Evolutionary conservation across 92 coral and sea anemone genomes (phyloP).

Genomic region (Palythoa caribaeorum): DNA sequence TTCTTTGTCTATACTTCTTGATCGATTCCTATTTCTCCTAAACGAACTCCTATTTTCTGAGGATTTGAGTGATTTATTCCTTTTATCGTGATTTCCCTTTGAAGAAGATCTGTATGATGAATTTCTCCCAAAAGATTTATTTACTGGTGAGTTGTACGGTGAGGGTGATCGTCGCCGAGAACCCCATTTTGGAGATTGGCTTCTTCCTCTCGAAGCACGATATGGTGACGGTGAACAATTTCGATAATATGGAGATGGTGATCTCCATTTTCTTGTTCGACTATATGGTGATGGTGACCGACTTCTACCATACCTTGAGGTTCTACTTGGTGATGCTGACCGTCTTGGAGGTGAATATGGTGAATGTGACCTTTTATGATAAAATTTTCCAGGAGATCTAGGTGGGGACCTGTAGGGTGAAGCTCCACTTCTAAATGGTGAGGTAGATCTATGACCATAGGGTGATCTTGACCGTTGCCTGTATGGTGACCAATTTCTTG

Average conservation of each 20-base stretch:
- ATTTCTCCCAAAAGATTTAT: constrained; percentile 65
- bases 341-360: constrained; percentile 79
- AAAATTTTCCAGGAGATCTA: constrained; percentile 79
- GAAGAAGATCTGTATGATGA: constrained; percentile 66
- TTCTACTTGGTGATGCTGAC: constrained; percentile 81
- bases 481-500: constrained; percentile 86
- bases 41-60: constrained; percentile 49
- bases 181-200: constrained; percentile 71
- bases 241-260: constrained; percentile 82
- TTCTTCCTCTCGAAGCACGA: constrained; percentile 58
- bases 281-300: constrained; percentile 69
- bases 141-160: constrained; percentile 64
- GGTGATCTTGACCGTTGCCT: constrained; percentile 89
- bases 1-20: constrained; percentile 50
- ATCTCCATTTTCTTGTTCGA: constrained; percentile 70
- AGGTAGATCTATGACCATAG: constrained; percentile 32
- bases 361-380: constrained; percentile 66
- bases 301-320: constrained; percentile 70
- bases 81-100: constrained; percentile 61
- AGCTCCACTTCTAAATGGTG: constrained; percentile 76
- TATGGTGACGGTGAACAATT: constrained; percentile 73
- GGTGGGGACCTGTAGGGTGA: constrained; percentile 84
- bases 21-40: constrained; percentile 13
- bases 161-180: constrained; percentile 74
- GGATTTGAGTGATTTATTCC: constrained; percentile 61